Evolutionary conservation across 92 coral and sea anemone species (phyloP).

Genomic region (Porites rus): DNA sequence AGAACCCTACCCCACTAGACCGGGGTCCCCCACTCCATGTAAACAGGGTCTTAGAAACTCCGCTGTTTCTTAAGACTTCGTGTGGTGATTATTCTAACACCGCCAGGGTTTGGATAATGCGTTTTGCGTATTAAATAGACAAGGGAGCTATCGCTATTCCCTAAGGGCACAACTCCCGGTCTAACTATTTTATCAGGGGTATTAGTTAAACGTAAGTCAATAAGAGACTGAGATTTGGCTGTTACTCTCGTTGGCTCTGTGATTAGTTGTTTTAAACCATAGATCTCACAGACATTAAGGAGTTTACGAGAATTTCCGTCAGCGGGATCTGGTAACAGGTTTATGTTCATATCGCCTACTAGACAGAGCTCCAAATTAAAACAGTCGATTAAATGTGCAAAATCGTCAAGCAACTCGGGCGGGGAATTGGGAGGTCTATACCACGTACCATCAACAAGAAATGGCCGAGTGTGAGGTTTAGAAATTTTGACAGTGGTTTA

Average conservation of each 20-base stretch:
- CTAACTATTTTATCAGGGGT: constrained; percentile 8
- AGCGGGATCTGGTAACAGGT: not conserved
- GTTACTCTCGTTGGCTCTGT: constrained; percentile 7
- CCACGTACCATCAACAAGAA: constrained; percentile 15
- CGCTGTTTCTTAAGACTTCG: no score
- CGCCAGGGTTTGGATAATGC: not conserved
- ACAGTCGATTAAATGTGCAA: not conserved
- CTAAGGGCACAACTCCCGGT: not conserved
- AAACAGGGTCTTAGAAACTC: no score
- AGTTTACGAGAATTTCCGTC: not conserved
- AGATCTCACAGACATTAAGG: not conserved
- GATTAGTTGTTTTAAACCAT: not conserved
- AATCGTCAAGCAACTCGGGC: constrained; percentile 4
- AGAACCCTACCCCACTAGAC: no score
- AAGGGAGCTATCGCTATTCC: constrained; percentile 1
- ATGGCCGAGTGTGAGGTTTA: not conserved
- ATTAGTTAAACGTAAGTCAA: not conserved
- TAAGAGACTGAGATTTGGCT: not conserved
- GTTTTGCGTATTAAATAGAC: constrained; percentile 12
- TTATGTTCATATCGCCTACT: constrained; percentile 36
- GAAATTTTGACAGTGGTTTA: not conserved
- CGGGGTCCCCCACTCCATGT: no score
- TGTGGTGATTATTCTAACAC: no score
- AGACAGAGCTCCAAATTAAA: no score
- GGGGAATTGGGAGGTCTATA: not conserved